Percentiles rank a stretch among this genome's conserved stretches.
These are phyloP conservation scores for Perdita meconis DNA, from an alignment of 2,888 invertebrate genomes.

Conservation along the genomic window DNA sequence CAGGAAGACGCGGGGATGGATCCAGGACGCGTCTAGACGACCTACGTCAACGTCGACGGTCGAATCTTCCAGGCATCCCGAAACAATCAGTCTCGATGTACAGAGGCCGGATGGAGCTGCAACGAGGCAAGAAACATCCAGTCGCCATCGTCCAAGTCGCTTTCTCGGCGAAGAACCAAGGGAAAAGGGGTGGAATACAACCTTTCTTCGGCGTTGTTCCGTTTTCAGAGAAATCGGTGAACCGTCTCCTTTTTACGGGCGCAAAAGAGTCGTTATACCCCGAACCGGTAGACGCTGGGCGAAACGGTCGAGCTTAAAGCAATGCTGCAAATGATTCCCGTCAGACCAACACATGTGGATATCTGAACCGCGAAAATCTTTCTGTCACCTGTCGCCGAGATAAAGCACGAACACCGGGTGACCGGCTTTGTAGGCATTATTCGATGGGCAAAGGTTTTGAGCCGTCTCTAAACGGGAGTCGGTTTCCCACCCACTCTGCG, in stretches of 20 bases:
- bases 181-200: constrained; percentile 32
- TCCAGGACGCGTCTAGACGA: constrained; percentile 73
- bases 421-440: constrained; percentile 32
- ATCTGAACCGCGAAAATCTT: constrained; percentile 43
- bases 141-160: constrained; percentile 44
- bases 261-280: constrained; percentile 57
- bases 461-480: constrained; percentile 13
- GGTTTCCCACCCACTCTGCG: not conserved
- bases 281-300: constrained; percentile 40
- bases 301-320: constrained; percentile 38
- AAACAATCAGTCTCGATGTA: constrained; percentile 60
- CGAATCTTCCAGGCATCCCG: constrained; percentile 17
- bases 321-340: constrained; percentile 32
- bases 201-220: constrained; percentile 40
- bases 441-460: constrained; percentile 16
- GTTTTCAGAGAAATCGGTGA: constrained; percentile 46
- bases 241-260: constrained; percentile 57
- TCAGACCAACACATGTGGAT: constrained; percentile 14
- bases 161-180: constrained; percentile 5
- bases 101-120: constrained; percentile 25
- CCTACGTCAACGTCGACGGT: constrained; percentile 64
- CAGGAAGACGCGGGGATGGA: constrained; percentile 35
- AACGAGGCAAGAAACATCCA: constrained; percentile 63
- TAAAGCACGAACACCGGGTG: not conserved
- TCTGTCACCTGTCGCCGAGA: constrained; percentile 11